Conservation (phyloP, 2,797 vertebrate species). For the Cercopithecus hamlyni region DNA sequence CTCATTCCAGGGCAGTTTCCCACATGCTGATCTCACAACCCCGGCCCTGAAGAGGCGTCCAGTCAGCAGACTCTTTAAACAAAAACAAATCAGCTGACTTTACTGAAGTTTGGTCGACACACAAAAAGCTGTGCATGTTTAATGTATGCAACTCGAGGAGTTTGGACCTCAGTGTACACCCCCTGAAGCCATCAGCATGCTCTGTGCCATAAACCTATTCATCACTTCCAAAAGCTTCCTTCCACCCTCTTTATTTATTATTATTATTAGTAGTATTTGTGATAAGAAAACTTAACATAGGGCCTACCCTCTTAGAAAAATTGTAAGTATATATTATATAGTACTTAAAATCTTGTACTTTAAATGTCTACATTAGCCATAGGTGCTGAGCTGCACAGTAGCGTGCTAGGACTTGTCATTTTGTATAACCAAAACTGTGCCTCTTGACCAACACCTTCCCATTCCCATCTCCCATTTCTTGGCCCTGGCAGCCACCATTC, state of each 20-base stretch:
- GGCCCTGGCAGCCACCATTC: background rate
- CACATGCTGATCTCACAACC: background rate
- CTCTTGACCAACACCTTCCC: background rate
- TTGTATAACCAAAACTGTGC: background rate
- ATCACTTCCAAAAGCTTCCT: background rate
- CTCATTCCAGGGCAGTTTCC: background rate
- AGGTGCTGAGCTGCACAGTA: background rate
- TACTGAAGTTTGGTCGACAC: background rate
- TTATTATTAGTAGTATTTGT: background rate
- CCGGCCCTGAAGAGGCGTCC: background rate
- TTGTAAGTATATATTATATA: background rate
- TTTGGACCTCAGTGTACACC: background rate
- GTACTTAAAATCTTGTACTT: background rate
- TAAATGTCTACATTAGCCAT: background rate
- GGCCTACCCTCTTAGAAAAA: background rate
- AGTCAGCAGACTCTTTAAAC: background rate
- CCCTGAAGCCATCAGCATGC: background rate
- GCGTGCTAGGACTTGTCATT: background rate
- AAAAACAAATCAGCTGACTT: background rate
- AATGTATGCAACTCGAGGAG: background rate
- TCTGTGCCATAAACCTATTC: no score
- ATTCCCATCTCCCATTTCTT: rapidly evolving
- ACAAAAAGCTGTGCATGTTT: background rate
- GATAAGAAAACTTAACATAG: background rate
- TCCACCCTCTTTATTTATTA: background rate